Percentiles rank a stretch among this genome's conserved stretches.
These are phyloP conservation scores for Phyllopteryx taeniolatus DNA, from an alignment of 2,113 vertebrate species.

Conservation along the genomic window DNA sequence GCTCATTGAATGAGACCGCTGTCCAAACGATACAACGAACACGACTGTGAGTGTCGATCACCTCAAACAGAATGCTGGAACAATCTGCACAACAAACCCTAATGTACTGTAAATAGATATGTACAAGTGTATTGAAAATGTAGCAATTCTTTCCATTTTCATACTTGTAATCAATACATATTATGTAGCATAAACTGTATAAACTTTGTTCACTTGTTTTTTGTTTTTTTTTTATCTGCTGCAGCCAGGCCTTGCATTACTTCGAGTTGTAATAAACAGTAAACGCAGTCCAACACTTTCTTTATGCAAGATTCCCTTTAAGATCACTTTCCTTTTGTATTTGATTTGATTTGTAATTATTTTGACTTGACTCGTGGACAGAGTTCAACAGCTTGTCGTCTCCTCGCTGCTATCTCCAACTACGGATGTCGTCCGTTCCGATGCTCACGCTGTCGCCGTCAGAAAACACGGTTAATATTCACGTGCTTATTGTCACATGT, in stretches of 20 bases:
- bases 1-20: conserved; percentile 53
- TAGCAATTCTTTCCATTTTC: conserved; percentile 81
- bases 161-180: conserved; percentile 80
- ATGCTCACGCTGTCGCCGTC: conserved; percentile 54
- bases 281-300: conserved; percentile 64
- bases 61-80: conserved; percentile 76
- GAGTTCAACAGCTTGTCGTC: conserved; percentile 60
- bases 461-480: conserved; percentile 49
- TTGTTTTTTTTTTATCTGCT: conserved; percentile 76
- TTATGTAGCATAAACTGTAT: conserved; percentile 81
- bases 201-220: conserved; percentile 74
- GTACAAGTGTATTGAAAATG: conserved; percentile 80
- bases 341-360: conserved; percentile 50
- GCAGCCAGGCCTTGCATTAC: conserved; percentile 70
- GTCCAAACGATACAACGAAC: conserved; percentile 59
- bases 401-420: conserved; percentile 78
- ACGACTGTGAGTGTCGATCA: conserved; percentile 65
- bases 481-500: conserved; percentile 58
- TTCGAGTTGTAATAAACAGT: conserved; percentile 62
- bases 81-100: conserved; percentile 70
- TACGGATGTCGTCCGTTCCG: conserved; percentile 68
- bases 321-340: conserved; percentile 63
- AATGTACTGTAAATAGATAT: conserved; percentile 76
- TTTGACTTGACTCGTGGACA: conserved; percentile 77
- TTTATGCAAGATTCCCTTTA: conserved; percentile 81